phyloP scores from a whole-genome alignment of 2,888 invertebrate species.

The Temnothorax rugatulus region DNA sequence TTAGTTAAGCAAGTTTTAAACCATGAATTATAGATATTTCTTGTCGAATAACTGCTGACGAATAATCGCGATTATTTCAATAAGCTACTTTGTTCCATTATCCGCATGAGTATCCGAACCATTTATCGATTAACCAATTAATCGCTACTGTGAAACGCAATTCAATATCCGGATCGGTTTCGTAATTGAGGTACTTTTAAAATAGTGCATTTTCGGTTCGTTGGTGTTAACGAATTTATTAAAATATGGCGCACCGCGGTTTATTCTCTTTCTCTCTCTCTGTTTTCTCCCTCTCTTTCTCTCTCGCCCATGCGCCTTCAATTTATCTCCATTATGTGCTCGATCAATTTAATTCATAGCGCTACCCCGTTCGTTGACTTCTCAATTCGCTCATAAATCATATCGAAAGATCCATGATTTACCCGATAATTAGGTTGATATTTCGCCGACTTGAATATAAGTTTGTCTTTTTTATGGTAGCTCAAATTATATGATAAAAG shows the following conservation, averaged over 20 bases:
- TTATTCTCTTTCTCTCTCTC: constrained; percentile 34
- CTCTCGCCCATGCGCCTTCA: constrained; percentile 60
- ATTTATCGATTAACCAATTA: neutral
- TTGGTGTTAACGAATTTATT: constrained; percentile 35
- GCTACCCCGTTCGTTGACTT: constrained; percentile 62
- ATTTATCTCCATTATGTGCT: constrained; percentile 68
- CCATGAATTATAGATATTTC: neutral
- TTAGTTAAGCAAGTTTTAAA: neutral
- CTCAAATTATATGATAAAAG: neutral
- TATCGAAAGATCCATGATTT: constrained; percentile 15
- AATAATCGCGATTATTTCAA: constrained; percentile 1
- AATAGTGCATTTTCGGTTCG: neutral
- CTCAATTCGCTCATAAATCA: constrained; percentile 27
- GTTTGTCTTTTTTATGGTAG: neutral
- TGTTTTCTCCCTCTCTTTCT: neutral
- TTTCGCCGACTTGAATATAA: neutral
- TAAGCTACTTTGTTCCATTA: neutral
- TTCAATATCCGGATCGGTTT: constrained; percentile 6
- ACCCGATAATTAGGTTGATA: neutral
- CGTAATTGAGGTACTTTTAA: constrained; percentile 10
- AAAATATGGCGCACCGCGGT: constrained; percentile 59
- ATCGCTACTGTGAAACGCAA: neutral
- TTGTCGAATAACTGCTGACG: neutral
- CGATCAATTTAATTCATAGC: constrained; percentile 70
- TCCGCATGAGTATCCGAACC: neutral